Conservation (phyloP, 2,113 vertebrate genomes). For the Hepsetus odoe region DNA sequence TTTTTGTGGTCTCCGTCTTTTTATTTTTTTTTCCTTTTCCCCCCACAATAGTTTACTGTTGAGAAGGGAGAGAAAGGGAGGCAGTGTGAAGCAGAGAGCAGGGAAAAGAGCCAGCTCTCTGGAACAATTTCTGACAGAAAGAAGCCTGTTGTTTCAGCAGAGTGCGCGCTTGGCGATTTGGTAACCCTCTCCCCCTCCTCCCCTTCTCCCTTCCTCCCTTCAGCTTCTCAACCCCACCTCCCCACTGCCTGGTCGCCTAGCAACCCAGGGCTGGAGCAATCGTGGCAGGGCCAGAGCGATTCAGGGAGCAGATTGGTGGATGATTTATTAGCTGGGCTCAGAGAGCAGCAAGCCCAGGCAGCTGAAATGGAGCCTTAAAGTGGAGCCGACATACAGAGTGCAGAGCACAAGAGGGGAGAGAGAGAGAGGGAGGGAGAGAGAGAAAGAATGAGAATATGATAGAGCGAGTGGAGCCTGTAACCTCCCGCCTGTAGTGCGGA, state of each 20-base stretch:
- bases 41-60: conserved; percentile 76
- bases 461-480: neutral
- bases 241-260: conserved; percentile 82
- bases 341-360: conserved; percentile 79
- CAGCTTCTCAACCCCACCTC: conserved; percentile 64
- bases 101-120: conserved; percentile 76
- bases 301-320: conserved; percentile 84
- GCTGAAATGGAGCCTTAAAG: conserved; percentile 81
- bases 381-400: conserved; percentile 68
- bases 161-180: conserved; percentile 82
- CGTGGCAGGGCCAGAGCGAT: conserved; percentile 81
- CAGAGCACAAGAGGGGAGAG: conserved; percentile 56
- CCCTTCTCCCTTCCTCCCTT: conserved; percentile 35
- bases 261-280: conserved; percentile 87
- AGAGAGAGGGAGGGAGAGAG: conserved; percentile 38
- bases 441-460: conserved; percentile 31
- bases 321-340: conserved; percentile 89
- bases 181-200: conserved; percentile 71
- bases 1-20: conserved; percentile 49
- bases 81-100: conserved; percentile 65
- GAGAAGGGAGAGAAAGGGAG: conserved; percentile 61
- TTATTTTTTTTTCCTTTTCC: conserved; percentile 40
- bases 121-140: conserved; percentile 81
- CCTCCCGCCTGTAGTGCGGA: conserved; percentile 49
- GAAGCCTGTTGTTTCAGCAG: conserved; percentile 84